A percentile compares a stretch with the other conserved stretches of the same genome.
Conservation (phyloP, 2,888 invertebrate species). For the Acleris literana region DNA sequence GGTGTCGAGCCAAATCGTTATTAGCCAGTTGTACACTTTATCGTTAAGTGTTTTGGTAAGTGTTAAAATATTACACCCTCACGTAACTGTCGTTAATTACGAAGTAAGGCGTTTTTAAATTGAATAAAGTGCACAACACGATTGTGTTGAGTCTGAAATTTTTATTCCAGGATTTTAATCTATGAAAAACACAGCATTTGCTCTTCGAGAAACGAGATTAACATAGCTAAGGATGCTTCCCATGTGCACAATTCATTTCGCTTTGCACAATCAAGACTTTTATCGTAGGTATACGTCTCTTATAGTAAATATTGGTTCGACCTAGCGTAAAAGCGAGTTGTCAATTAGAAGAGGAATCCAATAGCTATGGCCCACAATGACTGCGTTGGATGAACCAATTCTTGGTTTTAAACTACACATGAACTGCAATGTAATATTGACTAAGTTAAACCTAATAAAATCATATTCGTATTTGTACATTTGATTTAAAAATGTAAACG, state of each 20-base stretch:
- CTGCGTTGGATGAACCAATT: neutral
- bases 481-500: no score
- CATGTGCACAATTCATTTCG: neutral
- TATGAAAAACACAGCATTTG: no score
- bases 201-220: no score
- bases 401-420: neutral
- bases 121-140: neutral
- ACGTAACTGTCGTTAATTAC: conserved; percentile 1
- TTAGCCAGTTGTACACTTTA: conserved; percentile 35
- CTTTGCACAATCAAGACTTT: neutral
- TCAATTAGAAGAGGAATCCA: neutral
- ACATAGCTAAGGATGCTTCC: no score
- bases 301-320: neutral
- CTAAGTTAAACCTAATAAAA: no score
- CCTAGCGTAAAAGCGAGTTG: neutral
- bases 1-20: conserved; percentile 37
- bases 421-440: neutral
- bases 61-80: conserved; percentile 12
- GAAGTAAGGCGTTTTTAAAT: neutral
- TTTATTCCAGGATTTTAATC: no score
- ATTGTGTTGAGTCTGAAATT: no score
- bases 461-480: no score
- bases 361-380: neutral
- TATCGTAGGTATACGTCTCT: neutral
- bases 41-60: conserved; percentile 21